Evolutionary conservation across 2,888 invertebrate genomes (phyloP), one percentile per base, ranked within the genome.

Genomic region (Hoplodrina ambigua): DNA sequence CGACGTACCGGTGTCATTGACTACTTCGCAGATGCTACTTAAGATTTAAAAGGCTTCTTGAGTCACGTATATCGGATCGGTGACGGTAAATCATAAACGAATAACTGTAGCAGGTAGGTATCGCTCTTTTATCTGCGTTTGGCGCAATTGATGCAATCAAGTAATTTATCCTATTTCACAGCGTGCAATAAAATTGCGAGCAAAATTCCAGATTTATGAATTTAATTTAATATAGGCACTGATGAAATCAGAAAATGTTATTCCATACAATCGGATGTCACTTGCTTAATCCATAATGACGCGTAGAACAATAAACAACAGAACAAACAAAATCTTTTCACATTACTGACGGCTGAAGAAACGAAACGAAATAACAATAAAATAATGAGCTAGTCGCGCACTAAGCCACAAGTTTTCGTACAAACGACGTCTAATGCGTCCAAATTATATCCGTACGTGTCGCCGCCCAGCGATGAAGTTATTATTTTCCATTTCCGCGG

Each of bases 401-500:
- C 85, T 80, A 81, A 80, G 78, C 82, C 84, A 73, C 83, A 87
- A 89, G 86, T 90, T 91, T 90, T 90, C 85, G 82, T 90, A 90
- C 91, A 93, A 94, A 93, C 90, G 90, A 92, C 90, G 88, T 86
- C 90, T 94, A 95, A 95, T 94, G 89, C 89, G 88, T 85, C 90
- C 90, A 93, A 94, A 95, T 94, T 93, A 93, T 93, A 91, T 92
- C 90, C 89, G 91, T 92, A 91, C 89, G 89, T 90, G 88, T 86
- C 88, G 87, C 89, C 91, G 88, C 88, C 90, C 89, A 84, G 87
- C 91, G 89, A 95, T 96, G 93, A 95, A 95, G 95, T 93, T 94
- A 96, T 95, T 96, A 95, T 94, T 93, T 94, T 92, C 92, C 93
- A 94, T 96, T 96, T 95, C 94, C 95, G 93, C 90, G 88, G 83